These are phyloP conservation scores for Xestia xanthographa DNA, from an alignment of 2,888 invertebrate genomes.

Conservation along the genomic window DNA sequence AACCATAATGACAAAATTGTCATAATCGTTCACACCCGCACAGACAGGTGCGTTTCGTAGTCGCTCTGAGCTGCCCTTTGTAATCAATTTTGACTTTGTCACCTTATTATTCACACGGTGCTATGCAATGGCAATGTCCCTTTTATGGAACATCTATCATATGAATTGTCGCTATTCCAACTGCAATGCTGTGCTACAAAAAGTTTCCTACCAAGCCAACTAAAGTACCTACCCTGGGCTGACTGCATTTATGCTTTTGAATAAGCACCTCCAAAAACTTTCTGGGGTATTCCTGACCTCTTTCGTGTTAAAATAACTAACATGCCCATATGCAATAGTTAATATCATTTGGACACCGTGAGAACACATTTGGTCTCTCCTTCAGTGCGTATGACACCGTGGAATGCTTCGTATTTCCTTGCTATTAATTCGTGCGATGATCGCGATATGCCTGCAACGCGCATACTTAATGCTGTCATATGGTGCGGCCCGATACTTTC, in stretches of 20 bases:
- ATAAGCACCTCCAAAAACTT: not conserved
- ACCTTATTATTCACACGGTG: constrained; percentile 79
- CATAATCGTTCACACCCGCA: constrained; percentile 79
- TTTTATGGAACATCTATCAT: constrained; percentile 24
- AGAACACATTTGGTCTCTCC: constrained; percentile 77
- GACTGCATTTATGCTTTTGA: constrained; percentile 1
- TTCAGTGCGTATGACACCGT: constrained; percentile 83
- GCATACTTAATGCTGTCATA: constrained; percentile 86
- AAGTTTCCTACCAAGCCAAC: not conserved
- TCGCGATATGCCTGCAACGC: constrained; percentile 83
- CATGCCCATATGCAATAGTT: constrained; percentile 60
- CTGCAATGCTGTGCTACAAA: not conserved
- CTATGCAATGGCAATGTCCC: constrained; percentile 53
- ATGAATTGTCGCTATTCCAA: not conserved
- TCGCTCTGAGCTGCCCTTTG: constrained; percentile 70
- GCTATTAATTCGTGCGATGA: constrained; percentile 88
- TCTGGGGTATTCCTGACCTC: constrained; percentile 20
- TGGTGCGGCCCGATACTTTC: constrained; percentile 79
- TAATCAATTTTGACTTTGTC: constrained; percentile 81
- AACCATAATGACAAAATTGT: constrained; percentile 78
- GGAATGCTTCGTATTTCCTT: constrained; percentile 81
- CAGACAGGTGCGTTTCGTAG: constrained; percentile 86
- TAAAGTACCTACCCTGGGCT: not conserved
- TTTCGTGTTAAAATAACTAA: constrained; percentile 35
- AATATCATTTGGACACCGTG: constrained; percentile 75